A percentile compares a stretch with the other conserved stretches of the same genome.
These are phyloP conservation scores for Rhadina sibilatrix DNA, from an alignment of 2,113 vertebrate genomes.

Conservation along the genomic window DNA sequence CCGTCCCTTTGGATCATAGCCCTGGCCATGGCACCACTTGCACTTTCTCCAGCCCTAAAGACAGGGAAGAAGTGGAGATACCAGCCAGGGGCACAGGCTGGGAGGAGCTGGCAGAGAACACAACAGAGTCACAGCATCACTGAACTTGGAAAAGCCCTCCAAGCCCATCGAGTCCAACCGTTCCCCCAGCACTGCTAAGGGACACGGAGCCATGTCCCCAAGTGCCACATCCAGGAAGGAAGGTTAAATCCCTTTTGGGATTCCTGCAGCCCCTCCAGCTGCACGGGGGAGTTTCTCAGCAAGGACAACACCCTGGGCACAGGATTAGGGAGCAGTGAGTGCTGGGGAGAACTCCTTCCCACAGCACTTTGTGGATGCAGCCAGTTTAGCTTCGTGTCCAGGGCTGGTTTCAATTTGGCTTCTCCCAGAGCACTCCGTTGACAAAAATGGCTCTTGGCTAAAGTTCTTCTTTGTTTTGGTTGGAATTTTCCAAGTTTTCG, in stretches of 20 bases:
- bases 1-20: background rate
- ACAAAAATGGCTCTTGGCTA: constrained; percentile 50
- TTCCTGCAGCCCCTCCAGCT: background rate
- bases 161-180: accelerated
- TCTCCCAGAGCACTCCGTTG: background rate
- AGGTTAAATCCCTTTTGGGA: background rate
- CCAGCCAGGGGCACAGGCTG: background rate
- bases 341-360: background rate
- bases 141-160: background rate
- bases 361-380: background rate
- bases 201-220: background rate
- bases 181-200: background rate
- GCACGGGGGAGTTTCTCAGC: background rate
- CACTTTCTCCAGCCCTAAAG: background rate
- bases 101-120: background rate
- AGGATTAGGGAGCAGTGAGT: background rate
- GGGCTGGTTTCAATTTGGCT: constrained; percentile 40
- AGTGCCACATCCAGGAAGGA: background rate
- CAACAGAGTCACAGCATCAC: accelerated
- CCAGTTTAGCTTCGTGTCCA: background rate
- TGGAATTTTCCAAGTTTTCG: constrained; percentile 14
- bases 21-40: accelerated
- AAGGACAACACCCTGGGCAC: background rate
- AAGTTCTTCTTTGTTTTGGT: constrained; percentile 7
- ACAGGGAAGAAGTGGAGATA: background rate